These are phyloP conservation scores for Augochlorella aurata DNA, from an alignment of 2,888 invertebrate species.

Conservation along the genomic window DNA sequence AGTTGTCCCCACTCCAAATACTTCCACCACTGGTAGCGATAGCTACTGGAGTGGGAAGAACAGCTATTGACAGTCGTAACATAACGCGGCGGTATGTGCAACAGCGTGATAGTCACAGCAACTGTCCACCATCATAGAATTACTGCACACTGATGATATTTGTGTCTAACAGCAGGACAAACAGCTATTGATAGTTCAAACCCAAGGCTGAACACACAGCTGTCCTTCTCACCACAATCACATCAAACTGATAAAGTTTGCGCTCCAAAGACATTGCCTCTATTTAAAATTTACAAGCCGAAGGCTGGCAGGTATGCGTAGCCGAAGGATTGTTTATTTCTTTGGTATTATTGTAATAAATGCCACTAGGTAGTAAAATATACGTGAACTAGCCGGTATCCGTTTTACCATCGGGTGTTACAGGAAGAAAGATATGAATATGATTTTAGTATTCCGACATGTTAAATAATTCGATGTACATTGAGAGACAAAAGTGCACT, in stretches of 20 bases:
- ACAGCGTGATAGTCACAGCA: background rate
- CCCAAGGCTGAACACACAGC: background rate
- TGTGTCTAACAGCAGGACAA: background rate
- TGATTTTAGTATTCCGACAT: too few relatives aligned
- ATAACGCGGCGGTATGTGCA: background rate
- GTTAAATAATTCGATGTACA: too few relatives aligned
- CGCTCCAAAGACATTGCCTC: background rate
- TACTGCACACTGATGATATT: background rate
- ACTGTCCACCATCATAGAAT: background rate
- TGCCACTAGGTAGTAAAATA: too few relatives aligned
- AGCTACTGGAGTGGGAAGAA: background rate
- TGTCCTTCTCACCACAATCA: background rate
- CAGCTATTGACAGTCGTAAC: background rate
- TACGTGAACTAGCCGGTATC: too few relatives aligned
- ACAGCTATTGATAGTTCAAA: background rate
- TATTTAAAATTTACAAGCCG: too few relatives aligned
- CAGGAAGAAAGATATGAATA: too few relatives aligned
- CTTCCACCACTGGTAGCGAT: background rate
- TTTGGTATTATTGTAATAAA: too few relatives aligned
- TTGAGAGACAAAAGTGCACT: too few relatives aligned
- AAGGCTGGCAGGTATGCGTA: too few relatives aligned
- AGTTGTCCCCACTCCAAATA: background rate
- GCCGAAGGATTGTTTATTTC: too few relatives aligned
- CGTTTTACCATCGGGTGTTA: too few relatives aligned
- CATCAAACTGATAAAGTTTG: background rate